Conservation (phyloP, 1,140 invertebrate genomes). For the Planococcus citri region DNA sequence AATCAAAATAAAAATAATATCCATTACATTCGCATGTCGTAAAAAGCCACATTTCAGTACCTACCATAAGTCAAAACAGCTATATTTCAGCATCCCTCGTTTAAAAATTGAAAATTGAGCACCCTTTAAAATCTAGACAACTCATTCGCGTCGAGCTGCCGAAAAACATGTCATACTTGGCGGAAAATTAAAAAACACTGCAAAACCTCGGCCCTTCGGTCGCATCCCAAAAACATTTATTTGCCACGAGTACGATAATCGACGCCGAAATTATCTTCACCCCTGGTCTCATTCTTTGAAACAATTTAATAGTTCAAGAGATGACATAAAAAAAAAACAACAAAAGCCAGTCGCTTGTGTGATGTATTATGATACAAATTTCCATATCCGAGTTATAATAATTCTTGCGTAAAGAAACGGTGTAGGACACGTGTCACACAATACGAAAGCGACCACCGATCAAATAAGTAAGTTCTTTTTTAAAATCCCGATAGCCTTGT, state of each 20-base stretch:
- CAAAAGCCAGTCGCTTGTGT: neutral
- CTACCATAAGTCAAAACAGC: no score
- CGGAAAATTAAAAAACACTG: slow-evolving; percentile 3
- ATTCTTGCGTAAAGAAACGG: neutral
- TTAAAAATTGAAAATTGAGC: no score
- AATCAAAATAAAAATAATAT: no score
- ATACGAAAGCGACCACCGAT: slow-evolving; percentile 1
- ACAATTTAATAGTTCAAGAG: neutral
- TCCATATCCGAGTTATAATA: neutral
- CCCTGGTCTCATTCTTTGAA: neutral
- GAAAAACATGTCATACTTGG: neutral
- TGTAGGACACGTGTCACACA: neutral
- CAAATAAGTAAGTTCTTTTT: neutral
- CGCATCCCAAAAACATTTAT: neutral
- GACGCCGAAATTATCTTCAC: neutral
- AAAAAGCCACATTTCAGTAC: no score
- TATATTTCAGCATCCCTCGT: no score
- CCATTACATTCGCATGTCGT: no score
- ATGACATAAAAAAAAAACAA: neutral
- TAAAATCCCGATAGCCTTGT: neutral
- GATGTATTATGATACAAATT: slow-evolving; percentile 1
- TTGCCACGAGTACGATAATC: neutral
- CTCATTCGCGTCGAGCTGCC: no score
- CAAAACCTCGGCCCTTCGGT: neutral
- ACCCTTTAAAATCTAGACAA: no score